These are phyloP conservation scores for Podarcis lilfordi DNA, from an alignment of 2,797 vertebrate species.

Conservation along the genomic window DNA sequence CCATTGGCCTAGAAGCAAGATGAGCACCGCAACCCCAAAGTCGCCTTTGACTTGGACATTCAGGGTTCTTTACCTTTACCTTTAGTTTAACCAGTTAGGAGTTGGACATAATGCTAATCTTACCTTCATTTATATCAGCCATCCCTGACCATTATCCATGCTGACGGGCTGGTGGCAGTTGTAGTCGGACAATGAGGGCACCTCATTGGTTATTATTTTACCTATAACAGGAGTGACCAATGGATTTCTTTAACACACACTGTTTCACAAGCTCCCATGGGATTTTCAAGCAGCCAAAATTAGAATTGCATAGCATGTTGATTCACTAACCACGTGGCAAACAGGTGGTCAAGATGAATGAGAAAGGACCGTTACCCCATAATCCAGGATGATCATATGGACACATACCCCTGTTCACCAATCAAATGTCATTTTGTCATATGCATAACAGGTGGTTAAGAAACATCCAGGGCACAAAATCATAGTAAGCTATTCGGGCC, in stretches of 20 bases:
- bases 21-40: too few relatives aligned
- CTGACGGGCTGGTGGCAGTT: too few relatives aligned
- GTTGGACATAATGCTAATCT: background rate
- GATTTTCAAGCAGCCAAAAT: background rate
- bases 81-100: background rate
- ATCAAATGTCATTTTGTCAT: background rate
- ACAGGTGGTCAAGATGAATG: background rate
- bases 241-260: constrained; percentile 19
- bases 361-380: constrained; percentile 7
- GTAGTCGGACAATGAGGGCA: too few relatives aligned
- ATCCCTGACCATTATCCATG: too few relatives aligned
- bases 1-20: too few relatives aligned
- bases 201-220: too few relatives aligned
- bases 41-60: too few relatives aligned
- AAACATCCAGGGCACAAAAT: background rate
- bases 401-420: background rate
- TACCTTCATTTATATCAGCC: background rate
- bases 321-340: constrained; percentile 1
- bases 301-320: background rate
- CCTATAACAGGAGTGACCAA: constrained; percentile 12
- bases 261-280: background rate
- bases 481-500: background rate
- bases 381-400: background rate
- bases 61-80: background rate
- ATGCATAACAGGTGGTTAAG: background rate